Conservation (phyloP, 2,888 invertebrate species). For the Melinaea marsaeus region DNA sequence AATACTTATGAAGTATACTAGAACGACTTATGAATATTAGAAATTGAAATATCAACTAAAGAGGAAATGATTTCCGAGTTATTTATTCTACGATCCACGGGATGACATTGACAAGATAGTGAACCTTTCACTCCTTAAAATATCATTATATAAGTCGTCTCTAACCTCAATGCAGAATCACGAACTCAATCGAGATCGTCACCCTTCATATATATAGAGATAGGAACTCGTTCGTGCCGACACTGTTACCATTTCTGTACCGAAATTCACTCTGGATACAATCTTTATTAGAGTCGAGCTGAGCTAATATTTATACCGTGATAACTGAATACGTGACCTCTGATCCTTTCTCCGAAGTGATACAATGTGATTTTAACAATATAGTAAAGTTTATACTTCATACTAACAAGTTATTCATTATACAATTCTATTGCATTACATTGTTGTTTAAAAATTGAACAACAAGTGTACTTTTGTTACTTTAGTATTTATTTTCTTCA, state of each 20-base stretch:
- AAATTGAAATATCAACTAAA: too few relatives aligned
- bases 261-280: conserved; percentile 15
- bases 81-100: too few relatives aligned
- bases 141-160: not conserved
- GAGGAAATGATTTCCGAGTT: too few relatives aligned
- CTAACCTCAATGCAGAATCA: conserved; percentile 45
- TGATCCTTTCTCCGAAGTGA: not conserved
- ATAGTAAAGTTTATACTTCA: too few relatives aligned
- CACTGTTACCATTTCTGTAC: conserved; percentile 17
- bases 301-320: conserved; percentile 20
- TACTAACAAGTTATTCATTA: too few relatives aligned
- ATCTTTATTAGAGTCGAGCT: conserved; percentile 20
- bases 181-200: conserved; percentile 50
- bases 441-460: too few relatives aligned
- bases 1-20: too few relatives aligned
- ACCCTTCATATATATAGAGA: conserved; percentile 12
- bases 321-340: conserved; percentile 21
- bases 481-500: too few relatives aligned
- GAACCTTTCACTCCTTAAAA: conserved; percentile 3
- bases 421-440: too few relatives aligned
- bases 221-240: conserved; percentile 23
- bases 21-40: too few relatives aligned
- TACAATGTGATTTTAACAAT: too few relatives aligned
- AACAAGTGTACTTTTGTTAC: too few relatives aligned
- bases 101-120: conserved; percentile 5